Conservation (phyloP, 2,888 invertebrate species). For the Rhagophthalmus giganteus region DNA sequence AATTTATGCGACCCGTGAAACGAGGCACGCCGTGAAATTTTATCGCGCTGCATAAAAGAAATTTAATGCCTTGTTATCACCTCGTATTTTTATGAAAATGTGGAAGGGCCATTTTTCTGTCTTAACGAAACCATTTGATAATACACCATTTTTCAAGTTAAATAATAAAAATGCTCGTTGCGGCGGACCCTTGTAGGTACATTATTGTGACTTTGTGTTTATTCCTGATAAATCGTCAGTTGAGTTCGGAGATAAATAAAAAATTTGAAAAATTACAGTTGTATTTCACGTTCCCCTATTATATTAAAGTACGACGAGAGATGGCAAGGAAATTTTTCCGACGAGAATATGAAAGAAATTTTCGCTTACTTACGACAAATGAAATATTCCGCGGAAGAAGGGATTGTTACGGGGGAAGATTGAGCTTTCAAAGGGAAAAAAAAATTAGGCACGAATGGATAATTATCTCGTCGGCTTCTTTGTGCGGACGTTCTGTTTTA, state of each 20-base stretch:
- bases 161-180: conserved; percentile 22
- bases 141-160: conserved; percentile 15
- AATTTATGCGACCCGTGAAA: conserved; percentile 45
- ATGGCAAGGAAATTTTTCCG: conserved; percentile 1
- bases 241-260: conserved; percentile 8
- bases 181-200: conserved; percentile 4
- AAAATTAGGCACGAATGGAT: too few relatives aligned
- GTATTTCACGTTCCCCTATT: conserved; percentile 4
- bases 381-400: not conserved
- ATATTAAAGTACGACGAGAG: conserved; percentile 5
- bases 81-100: conserved; percentile 45
- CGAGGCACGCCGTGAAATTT: conserved; percentile 42
- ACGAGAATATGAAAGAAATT: not conserved
- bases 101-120: conserved; percentile 35
- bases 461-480: too few relatives aligned
- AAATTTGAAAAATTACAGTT: conserved; percentile 11
- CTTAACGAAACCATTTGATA: conserved; percentile 21
- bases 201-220: conserved; percentile 12
- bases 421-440: not conserved
- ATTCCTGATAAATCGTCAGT: conserved; percentile 11
- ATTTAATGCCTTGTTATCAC: conserved; percentile 47
- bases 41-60: conserved; percentile 43
- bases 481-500: too few relatives aligned
- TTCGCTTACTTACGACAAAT: not conserved
- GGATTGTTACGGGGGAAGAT: too few relatives aligned